Base-by-base conservation (phyloP, 1,140 invertebrate genomes). In the Drosophila sulfurigaster region DNA sequence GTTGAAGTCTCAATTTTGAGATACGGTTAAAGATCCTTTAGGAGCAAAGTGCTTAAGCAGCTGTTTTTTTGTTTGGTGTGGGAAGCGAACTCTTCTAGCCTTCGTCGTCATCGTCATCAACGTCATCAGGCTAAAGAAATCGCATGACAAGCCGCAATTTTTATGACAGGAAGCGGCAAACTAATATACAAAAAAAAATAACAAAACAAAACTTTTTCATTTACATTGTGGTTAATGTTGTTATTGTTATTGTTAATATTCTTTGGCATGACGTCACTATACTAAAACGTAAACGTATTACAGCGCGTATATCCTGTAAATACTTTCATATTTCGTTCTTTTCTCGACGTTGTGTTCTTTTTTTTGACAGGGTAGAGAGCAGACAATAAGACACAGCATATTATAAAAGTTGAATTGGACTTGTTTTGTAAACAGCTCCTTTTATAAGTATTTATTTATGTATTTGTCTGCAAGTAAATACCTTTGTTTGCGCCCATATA, bases 81-180 rank as follows among this genome's bases (percentile, higher is more conserved):
- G 0, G 20, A 25, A 28, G 7, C 3, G 20, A 57, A 69, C 57
- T 60, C 35, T 60, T 60, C 35, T 49, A 45, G 59, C 13, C 52
- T 41, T 54, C 59, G 13, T 38, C 59, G 69, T 49, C 60, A 10
- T 57, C 41, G 15, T n/a, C 58, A 28, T 57, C 58, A 43, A 70
- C 72, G 72, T 75, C 72, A 75, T 71, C 52, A 25, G 20, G 58
- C 51, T 15, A 41, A 60, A 45, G 28, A 73, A 88, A 88, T 88
- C 81, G 85, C 85, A 89, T 88, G 85, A 88, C 85, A 89, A 90
- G 62, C 74, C 71, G 73, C 85, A 59, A 81, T 88, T 89, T 82
- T 79, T 59, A 89, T 85, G 80, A 69, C 68, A 75, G 56, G 59
- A 85, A 81, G 85, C 75, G 79, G 68, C 74, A 77, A 82, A 78